Base-by-base conservation (phyloP, 92 coral and sea anemone species). In the Desmophyllum pertusum region DNA sequence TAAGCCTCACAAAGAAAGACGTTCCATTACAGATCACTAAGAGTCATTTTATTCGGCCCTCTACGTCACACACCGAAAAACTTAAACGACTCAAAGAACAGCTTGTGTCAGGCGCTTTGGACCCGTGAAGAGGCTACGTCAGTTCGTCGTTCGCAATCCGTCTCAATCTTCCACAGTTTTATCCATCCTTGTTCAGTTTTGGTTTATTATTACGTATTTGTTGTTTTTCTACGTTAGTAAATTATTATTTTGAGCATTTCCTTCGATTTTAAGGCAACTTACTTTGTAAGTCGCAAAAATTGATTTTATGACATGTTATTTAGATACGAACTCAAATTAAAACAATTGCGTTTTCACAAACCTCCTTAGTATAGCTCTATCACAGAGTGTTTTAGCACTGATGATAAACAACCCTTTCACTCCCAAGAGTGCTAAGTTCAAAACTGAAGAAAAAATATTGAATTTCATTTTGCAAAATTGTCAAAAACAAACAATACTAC, bases 31-130 rank as follows among this genome's bases (percentile, higher is more conserved):
- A 88, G 27, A 83, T 96, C 23, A 80, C 92, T 0, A 82, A 89
- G 45, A 96, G 99, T 65, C 99, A 96, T 62, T 96, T 94, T 73
- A 63, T 91, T 33, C 88, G 85, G 29, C 92, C 98, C 5, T 96
- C 99, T 0, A 27, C 76, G 0, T 42, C 84, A 13, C 99, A 96
- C 81, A 69, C 83, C 40, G 88, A 95, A 29, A 92, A 90, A 63
- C 73, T 95, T 72, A 87, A 92, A 41, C 83, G 78, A 70, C 88
- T 88, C 31, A 92, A 77, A 19, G 40, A 75, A 75, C 70, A 80
- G 41, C 66, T 41, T 23, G 30, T 6, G 19, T 68, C 73, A 5
- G 57, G 30, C 21, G 10, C n/a, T 5, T 11, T 42, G 19, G 76
- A 36, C n/a, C 25, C 65, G 14, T 59, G 8, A 59, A 8, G 15